phyloP scores from a whole-genome alignment of 2,113 vertebrate genomes.

The Seriola rivoliana region DNA sequence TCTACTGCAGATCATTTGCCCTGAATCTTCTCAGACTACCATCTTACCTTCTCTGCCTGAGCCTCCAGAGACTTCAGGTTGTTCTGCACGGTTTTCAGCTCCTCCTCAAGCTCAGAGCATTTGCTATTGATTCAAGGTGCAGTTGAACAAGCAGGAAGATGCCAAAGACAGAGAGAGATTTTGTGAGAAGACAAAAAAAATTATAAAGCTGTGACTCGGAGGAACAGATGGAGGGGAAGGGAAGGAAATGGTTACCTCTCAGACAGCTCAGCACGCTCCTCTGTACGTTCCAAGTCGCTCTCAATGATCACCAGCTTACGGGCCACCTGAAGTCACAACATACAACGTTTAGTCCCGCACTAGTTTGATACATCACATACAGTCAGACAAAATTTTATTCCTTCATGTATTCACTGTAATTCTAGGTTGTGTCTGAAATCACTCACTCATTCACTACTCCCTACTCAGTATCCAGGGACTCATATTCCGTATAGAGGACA shows the following conservation, averaged over 20 bases:
- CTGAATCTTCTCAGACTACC: background rate
- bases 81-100: slow-evolving; percentile 99
- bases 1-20: background rate
- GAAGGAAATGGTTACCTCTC: slow-evolving; percentile 88
- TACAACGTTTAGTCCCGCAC: slow-evolving; percentile 2
- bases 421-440: no score
- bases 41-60: slow-evolving; percentile 97
- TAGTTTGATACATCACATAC: background rate
- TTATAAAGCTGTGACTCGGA: background rate
- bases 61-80: slow-evolving; percentile 99
- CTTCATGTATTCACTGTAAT: background rate
- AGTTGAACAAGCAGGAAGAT: background rate
- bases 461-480: no score
- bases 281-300: slow-evolving; percentile 96
- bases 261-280: slow-evolving; percentile 96
- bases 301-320: slow-evolving; percentile 99
- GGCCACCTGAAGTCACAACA: slow-evolving; percentile 88
- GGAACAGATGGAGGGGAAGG: background rate
- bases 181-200: background rate
- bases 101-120: slow-evolving; percentile 99
- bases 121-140: slow-evolving; percentile 89
- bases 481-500: no score
- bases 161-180: background rate
- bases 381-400: background rate
- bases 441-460: no score